phyloP scores from a whole-genome alignment of 2,888 invertebrate species.

The Plagiodera versicolora region DNA sequence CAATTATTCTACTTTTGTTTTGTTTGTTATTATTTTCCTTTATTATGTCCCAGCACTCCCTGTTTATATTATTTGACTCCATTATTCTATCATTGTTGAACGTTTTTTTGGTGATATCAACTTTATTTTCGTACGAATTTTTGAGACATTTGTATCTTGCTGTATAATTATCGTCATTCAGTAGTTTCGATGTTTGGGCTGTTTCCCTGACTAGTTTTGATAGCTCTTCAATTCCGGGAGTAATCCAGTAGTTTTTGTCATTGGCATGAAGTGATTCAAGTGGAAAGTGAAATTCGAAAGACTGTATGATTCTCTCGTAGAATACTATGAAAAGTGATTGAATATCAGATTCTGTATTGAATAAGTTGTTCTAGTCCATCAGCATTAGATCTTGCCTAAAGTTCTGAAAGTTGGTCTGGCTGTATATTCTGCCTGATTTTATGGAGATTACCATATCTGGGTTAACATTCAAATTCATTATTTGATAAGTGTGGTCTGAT shows the following conservation, averaged over 20 bases:
- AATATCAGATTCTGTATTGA: not conserved
- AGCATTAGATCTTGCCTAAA: not conserved
- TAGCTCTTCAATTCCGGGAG: not conserved
- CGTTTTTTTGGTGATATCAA: too few relatives aligned
- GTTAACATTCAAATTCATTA: not conserved
- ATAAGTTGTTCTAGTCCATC: not conserved
- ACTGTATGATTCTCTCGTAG: not conserved
- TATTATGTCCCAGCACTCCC: too few relatives aligned
- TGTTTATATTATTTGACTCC: too few relatives aligned
- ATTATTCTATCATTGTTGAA: too few relatives aligned
- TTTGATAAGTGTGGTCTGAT: not conserved
- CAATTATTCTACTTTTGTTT: too few relatives aligned
- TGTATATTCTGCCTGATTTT: not conserved
- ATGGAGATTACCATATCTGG: not conserved
- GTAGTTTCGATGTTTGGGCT: not conserved
- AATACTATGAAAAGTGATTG: not conserved
- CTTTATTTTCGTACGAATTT: too few relatives aligned
- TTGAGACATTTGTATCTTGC: too few relatives aligned
- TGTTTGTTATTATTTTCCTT: too few relatives aligned
- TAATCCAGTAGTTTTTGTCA: slow-evolving; percentile 1
- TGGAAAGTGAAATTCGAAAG: not conserved
- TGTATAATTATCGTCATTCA: too few relatives aligned
- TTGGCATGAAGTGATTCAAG: not conserved
- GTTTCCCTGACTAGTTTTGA: slow-evolving; percentile 6
- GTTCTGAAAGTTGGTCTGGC: not conserved